These are phyloP conservation scores for Drosophila simulans DNA, from an alignment of 1,140 invertebrate genomes.

Conservation along the genomic window DNA sequence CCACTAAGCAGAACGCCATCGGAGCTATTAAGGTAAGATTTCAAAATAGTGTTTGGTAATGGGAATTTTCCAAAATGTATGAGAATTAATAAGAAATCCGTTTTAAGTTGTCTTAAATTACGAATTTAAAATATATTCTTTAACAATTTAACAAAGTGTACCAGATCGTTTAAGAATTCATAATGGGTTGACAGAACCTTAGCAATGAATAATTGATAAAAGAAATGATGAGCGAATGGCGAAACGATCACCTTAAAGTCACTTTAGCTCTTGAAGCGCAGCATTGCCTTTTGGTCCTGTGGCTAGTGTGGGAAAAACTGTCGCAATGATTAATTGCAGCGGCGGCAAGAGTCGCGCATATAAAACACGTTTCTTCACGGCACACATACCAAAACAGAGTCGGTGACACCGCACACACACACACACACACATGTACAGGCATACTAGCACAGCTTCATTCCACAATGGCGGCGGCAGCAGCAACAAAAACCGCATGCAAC, in stretches of 20 bases:
- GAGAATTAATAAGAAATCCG: too few species aligned
- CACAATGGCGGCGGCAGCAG: constrained; percentile 43
- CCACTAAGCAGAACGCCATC: constrained; percentile 97
- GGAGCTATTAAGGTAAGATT: constrained; percentile 94
- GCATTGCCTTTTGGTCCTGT: constrained; percentile 37
- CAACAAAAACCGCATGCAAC: constrained; percentile 69
- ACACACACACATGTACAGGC: not conserved
- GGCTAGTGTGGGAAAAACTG: constrained; percentile 67
- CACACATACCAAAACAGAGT: constrained; percentile 1
- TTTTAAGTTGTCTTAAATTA: too few species aligned
- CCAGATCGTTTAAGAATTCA: too few species aligned
- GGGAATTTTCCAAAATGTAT: not conserved
- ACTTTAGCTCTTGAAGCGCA: constrained; percentile 41
- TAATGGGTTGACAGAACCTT: too few species aligned
- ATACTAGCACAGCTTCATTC: constrained; percentile 16
- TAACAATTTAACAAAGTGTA: too few species aligned
- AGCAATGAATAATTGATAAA: too few species aligned
- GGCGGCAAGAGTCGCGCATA: constrained; percentile 79
- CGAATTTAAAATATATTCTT: too few species aligned
- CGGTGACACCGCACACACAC: not conserved
- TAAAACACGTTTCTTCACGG: constrained; percentile 58
- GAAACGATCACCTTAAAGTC: constrained; percentile 33
- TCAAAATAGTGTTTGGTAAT: not conserved
- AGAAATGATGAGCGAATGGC: not conserved
- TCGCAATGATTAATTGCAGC: constrained; percentile 80